Evolutionary conservation across 2,113 vertebrate genomes (phyloP).

Genomic region (Protobothrops flavoviridis): DNA sequence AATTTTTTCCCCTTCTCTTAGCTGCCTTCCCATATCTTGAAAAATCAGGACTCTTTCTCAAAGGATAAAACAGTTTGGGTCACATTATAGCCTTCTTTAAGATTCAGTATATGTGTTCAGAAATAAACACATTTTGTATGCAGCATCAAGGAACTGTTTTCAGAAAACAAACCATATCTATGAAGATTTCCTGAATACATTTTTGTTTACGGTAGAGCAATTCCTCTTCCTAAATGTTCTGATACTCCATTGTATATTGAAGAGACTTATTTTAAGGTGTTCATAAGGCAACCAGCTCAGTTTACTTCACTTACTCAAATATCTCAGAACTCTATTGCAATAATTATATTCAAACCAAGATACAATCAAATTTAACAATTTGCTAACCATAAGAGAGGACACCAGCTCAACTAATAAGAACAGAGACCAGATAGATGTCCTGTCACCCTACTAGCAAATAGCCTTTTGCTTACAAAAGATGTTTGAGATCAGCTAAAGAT

Average conservation of each 20-base stretch:
- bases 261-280: conserved; percentile 45
- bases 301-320: conserved; percentile 33
- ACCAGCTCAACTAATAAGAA: conserved; percentile 32
- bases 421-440: conserved; percentile 29
- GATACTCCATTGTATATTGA: conserved; percentile 55
- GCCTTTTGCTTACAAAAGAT: conserved; percentile 7
- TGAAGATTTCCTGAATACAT: neutral
- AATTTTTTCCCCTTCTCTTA: too few relatives aligned
- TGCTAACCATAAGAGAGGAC: conserved; percentile 45
- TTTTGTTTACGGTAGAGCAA: conserved; percentile 17
- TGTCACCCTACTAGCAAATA: conserved; percentile 13
- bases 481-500: neutral
- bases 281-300: conserved; percentile 48
- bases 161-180: neutral
- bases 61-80: neutral
- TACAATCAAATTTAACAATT: conserved; percentile 49
- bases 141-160: neutral
- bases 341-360: conserved; percentile 38
- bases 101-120: neutral
- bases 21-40: neutral
- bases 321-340: conserved; percentile 51
- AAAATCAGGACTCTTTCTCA: neutral
- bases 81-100: neutral
- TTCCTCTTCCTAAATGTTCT: conserved; percentile 52
- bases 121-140: neutral